Conservation (phyloP, 2,797 vertebrate species). For the Melanogrammus aeglefinus region DNA sequence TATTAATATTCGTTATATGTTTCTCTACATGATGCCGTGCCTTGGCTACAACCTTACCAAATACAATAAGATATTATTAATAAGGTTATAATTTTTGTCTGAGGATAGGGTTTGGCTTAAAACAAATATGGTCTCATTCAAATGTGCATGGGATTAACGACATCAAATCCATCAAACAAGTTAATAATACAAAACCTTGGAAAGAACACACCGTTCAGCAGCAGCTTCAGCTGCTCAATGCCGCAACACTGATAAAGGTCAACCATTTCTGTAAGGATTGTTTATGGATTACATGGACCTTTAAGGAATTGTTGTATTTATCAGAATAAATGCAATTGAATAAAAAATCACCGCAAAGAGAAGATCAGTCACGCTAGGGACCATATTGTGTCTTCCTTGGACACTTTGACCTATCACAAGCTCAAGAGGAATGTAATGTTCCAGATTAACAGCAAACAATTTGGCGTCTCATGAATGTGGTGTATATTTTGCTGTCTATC, state of each 20-base stretch:
- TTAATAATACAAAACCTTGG: not conserved
- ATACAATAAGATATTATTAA: not conserved
- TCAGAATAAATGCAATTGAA: not conserved
- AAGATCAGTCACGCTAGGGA: conserved; percentile 6
- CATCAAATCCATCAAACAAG: not conserved
- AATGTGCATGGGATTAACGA: not conserved
- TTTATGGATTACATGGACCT: not conserved
- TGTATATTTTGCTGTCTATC: conserved; percentile 32
- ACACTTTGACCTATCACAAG: not conserved
- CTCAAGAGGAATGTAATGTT: conserved; percentile 37
- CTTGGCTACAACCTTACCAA: not conserved
- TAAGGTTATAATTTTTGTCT: not conserved
- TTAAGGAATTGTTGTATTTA: not conserved
- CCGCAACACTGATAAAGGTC: conserved; percentile 8
- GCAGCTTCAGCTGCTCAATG: not conserved
- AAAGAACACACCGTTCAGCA: not conserved
- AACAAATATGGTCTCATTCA: not conserved
- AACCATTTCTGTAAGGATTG: conserved; percentile 1
- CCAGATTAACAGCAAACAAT: conserved; percentile 19
- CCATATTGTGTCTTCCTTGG: conserved; percentile 27
- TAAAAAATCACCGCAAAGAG: not conserved
- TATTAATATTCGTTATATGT: too few species aligned
- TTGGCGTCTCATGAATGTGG: conserved; percentile 24
- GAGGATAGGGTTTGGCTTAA: not conserved
- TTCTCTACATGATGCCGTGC: too few species aligned